Conservation (phyloP, 2,888 invertebrate species). For the Nomada goodeniana region DNA sequence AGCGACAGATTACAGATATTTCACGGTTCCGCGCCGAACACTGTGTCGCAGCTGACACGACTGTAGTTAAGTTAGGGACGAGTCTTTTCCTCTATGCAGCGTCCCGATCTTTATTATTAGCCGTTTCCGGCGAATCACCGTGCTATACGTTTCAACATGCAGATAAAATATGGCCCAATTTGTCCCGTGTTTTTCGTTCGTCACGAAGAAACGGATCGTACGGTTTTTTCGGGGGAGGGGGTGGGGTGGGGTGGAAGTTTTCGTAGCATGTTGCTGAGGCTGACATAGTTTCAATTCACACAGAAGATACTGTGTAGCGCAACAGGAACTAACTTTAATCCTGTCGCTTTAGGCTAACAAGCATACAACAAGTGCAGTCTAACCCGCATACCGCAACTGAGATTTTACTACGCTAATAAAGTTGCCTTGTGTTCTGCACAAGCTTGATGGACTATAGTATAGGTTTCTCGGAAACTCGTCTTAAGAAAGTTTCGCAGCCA, state of each 20-base stretch:
- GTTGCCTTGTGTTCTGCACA: background rate
- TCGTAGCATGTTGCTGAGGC: background rate
- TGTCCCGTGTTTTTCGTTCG: background rate
- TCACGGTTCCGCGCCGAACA: slow-evolving; percentile 9
- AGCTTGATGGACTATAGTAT: background rate
- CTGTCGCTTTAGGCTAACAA: slow-evolving; percentile 34
- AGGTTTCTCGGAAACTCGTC: background rate
- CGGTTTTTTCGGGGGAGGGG: background rate
- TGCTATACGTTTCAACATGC: background rate
- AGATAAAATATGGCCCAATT: background rate
- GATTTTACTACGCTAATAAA: slow-evolving; percentile 28
- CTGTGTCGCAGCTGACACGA: background rate
- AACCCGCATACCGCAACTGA: slow-evolving; percentile 20
- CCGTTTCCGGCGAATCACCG: background rate
- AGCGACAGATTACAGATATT: slow-evolving; percentile 29
- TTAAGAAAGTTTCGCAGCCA: background rate
- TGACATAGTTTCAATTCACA: slow-evolving; percentile 26
- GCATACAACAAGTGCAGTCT: slow-evolving; percentile 25
- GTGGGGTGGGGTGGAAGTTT: too few relatives aligned
- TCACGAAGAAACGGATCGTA: background rate
- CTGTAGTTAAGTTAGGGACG: slow-evolving; percentile 9
- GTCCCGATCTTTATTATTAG: too few relatives aligned
- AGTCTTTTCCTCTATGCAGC: background rate
- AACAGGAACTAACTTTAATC: slow-evolving; percentile 26
- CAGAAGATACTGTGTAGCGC: slow-evolving; percentile 7